Base-by-base conservation (phyloP, 2,113 vertebrate genomes). In the Larimichthys crocea region DNA sequence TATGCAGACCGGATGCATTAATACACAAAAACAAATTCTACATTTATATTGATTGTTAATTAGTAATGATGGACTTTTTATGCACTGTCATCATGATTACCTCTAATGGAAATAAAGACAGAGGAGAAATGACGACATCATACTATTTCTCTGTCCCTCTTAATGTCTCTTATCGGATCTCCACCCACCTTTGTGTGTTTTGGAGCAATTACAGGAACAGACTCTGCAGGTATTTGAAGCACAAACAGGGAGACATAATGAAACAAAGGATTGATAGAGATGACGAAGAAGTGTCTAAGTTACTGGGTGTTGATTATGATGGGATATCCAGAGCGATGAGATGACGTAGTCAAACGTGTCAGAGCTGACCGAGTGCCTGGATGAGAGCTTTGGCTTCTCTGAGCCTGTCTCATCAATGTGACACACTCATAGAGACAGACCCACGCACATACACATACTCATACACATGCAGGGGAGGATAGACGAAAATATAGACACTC, bases 391-490 rank as follows among this genome's bases (percentile, higher is more conserved):
- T 49, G 69, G 53, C 73, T 85, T 89, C 85, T 91, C 84, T 15
- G 53, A 66, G 78, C 79, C 77, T 86, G 92, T 93, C 93, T 90
- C 89, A 94, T 93, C 86, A 60, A 94, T 94, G 87, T 92, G 93
- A 91, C 93, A 90, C 74, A 48, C 71, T 80, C 11, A 0, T 14
- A 57, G 62, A 84, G 63, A 85, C 69, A 74, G 68, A 66, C 50
- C 46, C 78, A 77, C 12, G 0, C 80, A 35, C 31, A 31, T 5
- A 46, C 67, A 79, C 74, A 78, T 22, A 63, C 77, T 40, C 52
- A 63, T 44, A 7, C 68, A 66, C 69, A 71, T n/a, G 46, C 70
- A 73, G 35, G 17, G 53, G 46, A 83, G 74, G 52, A 86, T 4
- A 10, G 56, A 79, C 60, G 62, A 44, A 80, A 75, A 84, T 55